Conservation (phyloP, 2,797 vertebrate species). For the Adrianichthys oophorus region DNA sequence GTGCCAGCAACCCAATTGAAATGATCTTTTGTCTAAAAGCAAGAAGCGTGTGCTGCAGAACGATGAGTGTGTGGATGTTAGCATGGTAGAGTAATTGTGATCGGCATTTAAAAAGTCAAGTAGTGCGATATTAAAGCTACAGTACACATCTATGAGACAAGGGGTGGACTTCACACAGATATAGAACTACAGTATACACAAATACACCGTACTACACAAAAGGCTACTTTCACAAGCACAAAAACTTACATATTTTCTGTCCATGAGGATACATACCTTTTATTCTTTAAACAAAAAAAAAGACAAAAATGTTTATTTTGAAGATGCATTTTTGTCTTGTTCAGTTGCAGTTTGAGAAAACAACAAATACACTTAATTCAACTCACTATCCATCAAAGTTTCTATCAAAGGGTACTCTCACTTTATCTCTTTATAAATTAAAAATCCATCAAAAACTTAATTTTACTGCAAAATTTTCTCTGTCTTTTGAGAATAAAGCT, state of each 20-base stretch:
- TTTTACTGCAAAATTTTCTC: no score
- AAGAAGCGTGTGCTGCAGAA: constrained; percentile 44
- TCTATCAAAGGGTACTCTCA: no score
- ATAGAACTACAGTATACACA: constrained; percentile 18
- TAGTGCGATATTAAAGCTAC: constrained; percentile 21
- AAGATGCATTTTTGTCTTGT: background rate
- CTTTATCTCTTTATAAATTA: no score
- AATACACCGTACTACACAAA: constrained; percentile 17
- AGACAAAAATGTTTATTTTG: constrained; percentile 13
- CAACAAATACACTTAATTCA: no score
- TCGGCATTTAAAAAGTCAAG: constrained; percentile 36
- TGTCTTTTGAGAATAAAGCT: no score
- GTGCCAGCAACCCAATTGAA: constrained; percentile 54
- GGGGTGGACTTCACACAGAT: constrained; percentile 24
- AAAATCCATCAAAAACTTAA: no score
- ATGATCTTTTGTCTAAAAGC: constrained; percentile 58
- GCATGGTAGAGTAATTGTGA: constrained; percentile 37
- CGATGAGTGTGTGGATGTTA: constrained; percentile 31
- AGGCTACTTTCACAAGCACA: constrained; percentile 22
- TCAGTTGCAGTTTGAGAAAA: no score
- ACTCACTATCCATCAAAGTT: no score
- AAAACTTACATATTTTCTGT: constrained; percentile 61
- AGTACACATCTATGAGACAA: constrained; percentile 34
- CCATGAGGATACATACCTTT: constrained; percentile 33
- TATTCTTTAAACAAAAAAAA: constrained; percentile 42